A percentile compares a stretch with the other conserved stretches of the same genome.
Conservation (phyloP, 2,797 vertebrate species). For the Natrix natrix region DNA sequence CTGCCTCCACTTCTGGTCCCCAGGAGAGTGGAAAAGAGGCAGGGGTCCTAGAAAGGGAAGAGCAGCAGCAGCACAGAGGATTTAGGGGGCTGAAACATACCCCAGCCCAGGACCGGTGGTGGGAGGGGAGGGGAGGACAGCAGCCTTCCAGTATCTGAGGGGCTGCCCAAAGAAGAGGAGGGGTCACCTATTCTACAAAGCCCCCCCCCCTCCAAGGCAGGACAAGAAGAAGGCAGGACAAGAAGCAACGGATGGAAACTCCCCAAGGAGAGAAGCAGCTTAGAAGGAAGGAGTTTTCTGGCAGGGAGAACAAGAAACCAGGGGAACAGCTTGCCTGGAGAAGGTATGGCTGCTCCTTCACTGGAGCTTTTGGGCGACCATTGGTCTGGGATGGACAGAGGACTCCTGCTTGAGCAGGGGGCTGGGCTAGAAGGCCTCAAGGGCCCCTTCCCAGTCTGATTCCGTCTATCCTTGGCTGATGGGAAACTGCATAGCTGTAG, state of each 20-base stretch:
- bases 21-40: rapidly evolving
- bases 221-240: background rate
- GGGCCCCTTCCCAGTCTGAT: background rate
- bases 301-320: rapidly evolving
- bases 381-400: background rate
- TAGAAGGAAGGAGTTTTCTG: background rate
- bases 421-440: background rate
- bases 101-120: no score
- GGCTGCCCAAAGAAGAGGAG: background rate
- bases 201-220: background rate
- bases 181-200: background rate
- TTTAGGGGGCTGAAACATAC: background rate
- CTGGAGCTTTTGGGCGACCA: rapidly evolving
- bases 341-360: background rate
- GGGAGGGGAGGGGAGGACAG: rapidly evolving
- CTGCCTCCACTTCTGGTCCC: background rate
- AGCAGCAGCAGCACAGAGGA: no score
- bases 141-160: background rate
- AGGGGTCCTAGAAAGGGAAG: background rate
- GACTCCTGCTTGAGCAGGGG: background rate
- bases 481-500: background rate
- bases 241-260: background rate
- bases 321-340: background rate
- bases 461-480: no score
- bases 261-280: background rate